A percentile compares a stretch with the other conserved stretches of the same genome.
Conservation (phyloP, 2,888 invertebrate species). For the Drymonia ruficornis region DNA sequence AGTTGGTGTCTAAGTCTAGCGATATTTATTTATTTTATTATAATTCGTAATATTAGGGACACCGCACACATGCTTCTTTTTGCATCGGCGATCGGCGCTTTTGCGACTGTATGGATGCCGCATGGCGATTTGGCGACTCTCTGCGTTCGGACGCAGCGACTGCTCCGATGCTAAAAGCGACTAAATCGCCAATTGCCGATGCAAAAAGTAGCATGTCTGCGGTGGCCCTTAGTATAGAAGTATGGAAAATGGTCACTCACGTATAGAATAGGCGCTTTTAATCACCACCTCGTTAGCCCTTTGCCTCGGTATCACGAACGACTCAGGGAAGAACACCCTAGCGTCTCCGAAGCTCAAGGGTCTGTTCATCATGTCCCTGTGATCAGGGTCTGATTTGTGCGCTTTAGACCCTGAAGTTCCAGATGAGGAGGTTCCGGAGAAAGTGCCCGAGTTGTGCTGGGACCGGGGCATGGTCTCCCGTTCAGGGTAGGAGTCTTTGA, state of each 20-base stretch:
- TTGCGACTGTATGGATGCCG: too few relatives aligned
- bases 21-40: too few relatives aligned
- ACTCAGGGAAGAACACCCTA: constrained; percentile 80
- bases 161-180: too few relatives aligned
- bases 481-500: constrained; percentile 66
- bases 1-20: too few relatives aligned
- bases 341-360: constrained; percentile 76
- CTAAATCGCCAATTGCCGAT: too few relatives aligned
- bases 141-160: too few relatives aligned
- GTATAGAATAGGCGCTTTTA: constrained; percentile 70
- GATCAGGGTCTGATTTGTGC: constrained; percentile 61
- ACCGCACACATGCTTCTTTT: too few relatives aligned
- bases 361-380: constrained; percentile 60
- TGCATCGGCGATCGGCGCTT: too few relatives aligned
- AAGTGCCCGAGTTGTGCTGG: constrained; percentile 71
- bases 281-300: constrained; percentile 68
- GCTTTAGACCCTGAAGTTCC: constrained; percentile 79
- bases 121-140: too few relatives aligned
- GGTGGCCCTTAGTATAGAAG: too few relatives aligned
- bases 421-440: constrained; percentile 77
- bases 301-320: constrained; percentile 77
- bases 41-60: too few relatives aligned
- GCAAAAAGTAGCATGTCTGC: too few relatives aligned
- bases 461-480: constrained; percentile 63
- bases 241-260: constrained; percentile 50